A percentile compares a stretch with the other conserved stretches of the same genome.
Conservation (phyloP, 2,113 vertebrate species). For the Forbesichthys papilliferus region DNA sequence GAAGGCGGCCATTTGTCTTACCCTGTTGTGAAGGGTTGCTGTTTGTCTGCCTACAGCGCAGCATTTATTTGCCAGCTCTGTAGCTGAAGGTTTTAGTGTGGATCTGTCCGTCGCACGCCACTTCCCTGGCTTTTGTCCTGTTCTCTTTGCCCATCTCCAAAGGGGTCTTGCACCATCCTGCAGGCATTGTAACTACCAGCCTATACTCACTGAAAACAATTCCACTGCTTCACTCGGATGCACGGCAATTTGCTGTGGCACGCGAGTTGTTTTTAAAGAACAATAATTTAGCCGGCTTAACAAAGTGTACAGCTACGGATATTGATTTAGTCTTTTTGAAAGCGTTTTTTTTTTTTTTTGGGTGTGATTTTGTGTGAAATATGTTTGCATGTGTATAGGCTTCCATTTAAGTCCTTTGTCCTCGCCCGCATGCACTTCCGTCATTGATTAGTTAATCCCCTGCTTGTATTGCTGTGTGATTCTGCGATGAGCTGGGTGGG, state of each 20-base stretch:
- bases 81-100: conserved; percentile 10
- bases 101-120: conserved; percentile 1
- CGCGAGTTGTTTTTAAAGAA: conserved; percentile 34
- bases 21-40: conserved; percentile 9
- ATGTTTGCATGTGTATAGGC: conserved; percentile 3
- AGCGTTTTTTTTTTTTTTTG: neutral
- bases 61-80: conserved; percentile 26
- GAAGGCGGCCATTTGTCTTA: conserved; percentile 12
- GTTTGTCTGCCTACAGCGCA: conserved; percentile 34
- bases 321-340: conserved; percentile 26
- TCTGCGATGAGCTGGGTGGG: conserved; percentile 20
- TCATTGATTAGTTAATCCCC: conserved; percentile 27
- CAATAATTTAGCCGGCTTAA: conserved; percentile 37
- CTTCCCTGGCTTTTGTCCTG: neutral
- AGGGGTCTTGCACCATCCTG: conserved; percentile 14
- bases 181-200: conserved; percentile 49
- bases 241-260: conserved; percentile 33
- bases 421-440: neutral
- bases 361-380: neutral
- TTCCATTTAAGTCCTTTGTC: neutral
- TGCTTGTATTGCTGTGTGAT: conserved; percentile 4
- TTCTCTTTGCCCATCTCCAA: conserved; percentile 3
- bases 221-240: conserved; percentile 30
- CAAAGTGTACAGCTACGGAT: conserved; percentile 19
- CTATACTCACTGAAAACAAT: conserved; percentile 43